Base-by-base conservation (phyloP, 2,113 vertebrate genomes). In the Cairina moschata region DNA sequence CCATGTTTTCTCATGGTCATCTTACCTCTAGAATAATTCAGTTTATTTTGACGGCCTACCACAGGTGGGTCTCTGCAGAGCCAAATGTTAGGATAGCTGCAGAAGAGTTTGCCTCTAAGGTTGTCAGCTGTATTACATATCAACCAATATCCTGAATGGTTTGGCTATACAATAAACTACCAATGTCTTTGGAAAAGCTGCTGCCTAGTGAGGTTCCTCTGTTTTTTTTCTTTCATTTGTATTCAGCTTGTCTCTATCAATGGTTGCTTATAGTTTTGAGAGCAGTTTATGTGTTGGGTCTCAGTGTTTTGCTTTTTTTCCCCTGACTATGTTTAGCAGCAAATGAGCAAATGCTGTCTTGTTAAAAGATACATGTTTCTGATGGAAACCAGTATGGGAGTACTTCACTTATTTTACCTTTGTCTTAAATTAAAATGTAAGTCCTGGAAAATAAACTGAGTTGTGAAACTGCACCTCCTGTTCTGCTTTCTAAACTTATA, bases 351-450 rank as follows among this genome's bases (percentile, higher is more conserved):
- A 86, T 56, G 9, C 21, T 79, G 31, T 9, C 38, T 60, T 58
- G 17, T 48, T 83, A 46, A 56, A 82, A 81, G 66, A 68, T 4
- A 72, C 68, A 48, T 3, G 2, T 56, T 91, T 79, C 38, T 80
- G 54, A 54, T 90, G 40, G 59, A 66, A 91, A 69, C 36, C 56
- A 69, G 7, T 32, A 72, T 34, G 10, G 48, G 20, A 92, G 8
- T n/a, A 69, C 21, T 92, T 65, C 7, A 88, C 10, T 68, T 1
- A 1, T 62, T 92, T 83, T 71, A 79, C 62, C 26, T 90, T 69
- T 91, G 36, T 29, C 42, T 91, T 71, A 85, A 88, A 81, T 67
- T 44, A 80, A 92, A 82, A 84, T 68, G 11, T 62, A 87, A 94
- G 67, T 77, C 36, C 75, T 85, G 55, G 78, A 83, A 87, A 95